Evolutionary conservation across 1,140 invertebrate genomes (phyloP), one percentile per base, ranked within the genome.

Genomic region (Solenopsis invicta): DNA sequence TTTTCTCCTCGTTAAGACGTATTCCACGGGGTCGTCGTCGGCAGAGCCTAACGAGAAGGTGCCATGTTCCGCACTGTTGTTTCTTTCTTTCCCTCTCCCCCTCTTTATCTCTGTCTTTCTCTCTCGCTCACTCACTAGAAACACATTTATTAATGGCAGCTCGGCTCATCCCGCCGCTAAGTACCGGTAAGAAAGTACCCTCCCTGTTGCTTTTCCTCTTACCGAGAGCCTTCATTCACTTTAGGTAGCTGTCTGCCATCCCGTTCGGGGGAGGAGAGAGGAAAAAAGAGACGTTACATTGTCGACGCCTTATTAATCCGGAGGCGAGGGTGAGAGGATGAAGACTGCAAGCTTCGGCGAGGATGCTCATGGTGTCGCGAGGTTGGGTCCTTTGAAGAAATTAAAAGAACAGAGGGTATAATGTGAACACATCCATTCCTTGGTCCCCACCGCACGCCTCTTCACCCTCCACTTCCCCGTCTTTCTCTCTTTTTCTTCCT

Each of bases 321-420:
- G 90, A 90, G 85, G 86, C 91, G 90, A 90, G 90, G 86, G 91
- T 62, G 74, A 75, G 87, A 82, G 18, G n/a, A 13, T 13, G 59
- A 67, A 61, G 56, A n/a, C 54, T 74, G 85, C 64, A 50, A 82
- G 71, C 86, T 82, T 72, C 78, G 66, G 80, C 54, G 29, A 78
- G 67, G 64, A 86, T 66, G 76, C 76, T 67, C 48, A 9, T 69
- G 62, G 82, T 89, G 90, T 85, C 86, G 89, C 78, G 69, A 59
- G 88, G 85, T 86, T 72, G 90, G 88, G 89, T 88, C 87, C 94
- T 95, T 95, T 95, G 94, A 94, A 95, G 95, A 95, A 95, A 95
- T 95, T 95, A 95, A 95, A 95, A 95, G 95, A 95, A 94, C 94
- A 94, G 94, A 94, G 92, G 92, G 94, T 93, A 94, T 95, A 95